Evolutionary conservation across 2,797 vertebrate genomes (phyloP).

Genomic region (Coracias cyanogaster): DNA sequence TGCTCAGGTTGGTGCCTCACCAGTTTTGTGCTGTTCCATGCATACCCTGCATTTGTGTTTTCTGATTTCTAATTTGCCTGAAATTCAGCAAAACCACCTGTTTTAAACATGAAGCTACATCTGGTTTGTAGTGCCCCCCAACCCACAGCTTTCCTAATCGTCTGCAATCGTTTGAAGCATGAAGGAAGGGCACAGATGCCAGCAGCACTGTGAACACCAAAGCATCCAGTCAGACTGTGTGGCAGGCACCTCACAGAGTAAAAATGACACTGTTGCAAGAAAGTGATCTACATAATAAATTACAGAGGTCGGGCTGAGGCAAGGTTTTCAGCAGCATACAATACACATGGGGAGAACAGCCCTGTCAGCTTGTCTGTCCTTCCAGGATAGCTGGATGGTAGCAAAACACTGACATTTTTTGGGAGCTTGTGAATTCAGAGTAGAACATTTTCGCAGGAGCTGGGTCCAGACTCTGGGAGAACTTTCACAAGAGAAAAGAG

Average conservation of each 20-base stretch:
- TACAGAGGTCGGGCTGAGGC: background rate
- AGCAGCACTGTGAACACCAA: background rate
- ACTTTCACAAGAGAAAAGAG: conserved; percentile 53
- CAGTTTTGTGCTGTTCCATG: background rate
- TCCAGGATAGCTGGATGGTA: background rate
- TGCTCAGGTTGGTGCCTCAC: background rate
- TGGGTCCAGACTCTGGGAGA: background rate
- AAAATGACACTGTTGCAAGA: background rate
- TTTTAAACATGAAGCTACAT: background rate
- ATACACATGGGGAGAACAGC: background rate
- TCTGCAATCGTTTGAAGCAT: fast-evolving
- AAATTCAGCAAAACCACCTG: background rate
- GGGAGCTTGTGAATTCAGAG: background rate
- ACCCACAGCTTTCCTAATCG: background rate
- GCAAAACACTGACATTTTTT: background rate
- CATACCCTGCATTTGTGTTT: too few relatives aligned
- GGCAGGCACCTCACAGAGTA: background rate
- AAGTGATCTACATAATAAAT: background rate
- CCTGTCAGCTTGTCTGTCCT: background rate
- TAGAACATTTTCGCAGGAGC: background rate
- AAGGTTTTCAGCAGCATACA: background rate
- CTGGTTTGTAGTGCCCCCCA: background rate
- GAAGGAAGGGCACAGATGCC: background rate
- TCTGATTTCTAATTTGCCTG: background rate
- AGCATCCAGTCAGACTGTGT: fast-evolving